These are phyloP conservation scores for Microctonus brassicae DNA, from an alignment of 2,888 invertebrate genomes.

Conservation along the genomic window DNA sequence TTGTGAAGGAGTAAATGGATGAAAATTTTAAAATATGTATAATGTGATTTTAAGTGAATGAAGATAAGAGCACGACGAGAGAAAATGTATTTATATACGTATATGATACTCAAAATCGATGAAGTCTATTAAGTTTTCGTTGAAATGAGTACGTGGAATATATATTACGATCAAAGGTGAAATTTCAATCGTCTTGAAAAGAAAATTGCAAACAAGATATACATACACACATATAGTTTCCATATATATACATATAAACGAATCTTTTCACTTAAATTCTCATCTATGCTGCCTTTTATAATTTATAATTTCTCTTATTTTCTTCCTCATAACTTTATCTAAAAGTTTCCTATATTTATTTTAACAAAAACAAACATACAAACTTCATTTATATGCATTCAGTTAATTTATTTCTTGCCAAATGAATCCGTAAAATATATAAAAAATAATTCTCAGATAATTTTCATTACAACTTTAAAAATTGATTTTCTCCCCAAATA, in stretches of 20 bases:
- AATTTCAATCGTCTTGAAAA: not conserved
- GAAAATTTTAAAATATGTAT: not conserved
- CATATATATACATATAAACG: not conserved
- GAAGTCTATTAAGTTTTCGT: not conserved
- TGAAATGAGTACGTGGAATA: not conserved
- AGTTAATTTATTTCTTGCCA: too few relatives aligned
- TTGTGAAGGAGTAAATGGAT: not conserved
- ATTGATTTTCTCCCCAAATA: too few relatives aligned
- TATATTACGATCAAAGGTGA: slow-evolving; percentile 1
- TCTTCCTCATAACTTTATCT: not conserved
- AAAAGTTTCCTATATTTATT: too few relatives aligned
- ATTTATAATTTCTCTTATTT: not conserved
- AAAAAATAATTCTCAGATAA: too few relatives aligned
- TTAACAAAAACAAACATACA: too few relatives aligned
- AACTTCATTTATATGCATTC: too few relatives aligned
- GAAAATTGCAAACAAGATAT: not conserved
- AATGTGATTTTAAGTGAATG: not conserved
- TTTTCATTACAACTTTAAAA: too few relatives aligned
- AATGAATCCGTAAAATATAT: too few relatives aligned
- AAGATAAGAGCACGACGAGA: not conserved
- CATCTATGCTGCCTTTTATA: not conserved
- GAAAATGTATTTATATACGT: too few relatives aligned
- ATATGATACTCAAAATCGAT: not conserved
- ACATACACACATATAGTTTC: not conserved
- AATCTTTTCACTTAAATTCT: not conserved